Conservation (phyloP, 2,113 vertebrate species). For the Chloropsis cyanopogon region DNA sequence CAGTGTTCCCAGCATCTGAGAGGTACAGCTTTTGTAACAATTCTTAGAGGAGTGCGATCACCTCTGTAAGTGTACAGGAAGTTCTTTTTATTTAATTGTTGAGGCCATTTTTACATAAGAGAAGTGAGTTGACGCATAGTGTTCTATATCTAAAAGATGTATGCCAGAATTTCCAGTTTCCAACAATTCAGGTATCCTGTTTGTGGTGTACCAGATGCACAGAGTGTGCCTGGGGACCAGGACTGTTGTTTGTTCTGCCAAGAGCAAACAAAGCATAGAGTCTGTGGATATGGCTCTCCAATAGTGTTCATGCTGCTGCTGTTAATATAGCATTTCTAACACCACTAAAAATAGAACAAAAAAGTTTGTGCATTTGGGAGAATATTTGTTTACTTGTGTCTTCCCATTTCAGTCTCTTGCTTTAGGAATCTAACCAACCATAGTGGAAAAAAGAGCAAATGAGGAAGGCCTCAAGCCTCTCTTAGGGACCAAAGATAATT, state of each 20-base stretch:
- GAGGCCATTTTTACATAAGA: not conserved
- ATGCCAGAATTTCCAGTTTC: not conserved
- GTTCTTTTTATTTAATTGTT: not conserved
- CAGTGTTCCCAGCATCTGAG: not conserved
- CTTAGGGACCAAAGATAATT: slow-evolving; percentile 44
- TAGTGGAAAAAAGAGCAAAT: not conserved
- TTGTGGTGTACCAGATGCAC: not conserved
- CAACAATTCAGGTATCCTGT: not conserved
- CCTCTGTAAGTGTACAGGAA: not conserved
- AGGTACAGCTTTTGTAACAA: not conserved
- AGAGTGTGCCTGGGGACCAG: not conserved
- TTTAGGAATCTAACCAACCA: not conserved
- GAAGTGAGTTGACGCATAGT: not conserved
- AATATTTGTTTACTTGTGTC: not conserved
- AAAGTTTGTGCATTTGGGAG: not conserved
- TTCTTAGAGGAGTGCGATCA: not conserved
- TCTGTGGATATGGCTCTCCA: not conserved
- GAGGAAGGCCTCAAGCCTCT: slow-evolving; percentile 6
- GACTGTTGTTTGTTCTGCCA: not conserved
- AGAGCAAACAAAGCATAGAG: not conserved
- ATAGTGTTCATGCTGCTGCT: not conserved
- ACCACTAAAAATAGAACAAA: not conserved
- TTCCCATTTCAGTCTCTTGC: not conserved
- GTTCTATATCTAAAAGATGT: not conserved
- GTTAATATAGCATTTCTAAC: not conserved